Conservation (phyloP, 2,888 invertebrate species). For the Drosophila hamatofila region DNA sequence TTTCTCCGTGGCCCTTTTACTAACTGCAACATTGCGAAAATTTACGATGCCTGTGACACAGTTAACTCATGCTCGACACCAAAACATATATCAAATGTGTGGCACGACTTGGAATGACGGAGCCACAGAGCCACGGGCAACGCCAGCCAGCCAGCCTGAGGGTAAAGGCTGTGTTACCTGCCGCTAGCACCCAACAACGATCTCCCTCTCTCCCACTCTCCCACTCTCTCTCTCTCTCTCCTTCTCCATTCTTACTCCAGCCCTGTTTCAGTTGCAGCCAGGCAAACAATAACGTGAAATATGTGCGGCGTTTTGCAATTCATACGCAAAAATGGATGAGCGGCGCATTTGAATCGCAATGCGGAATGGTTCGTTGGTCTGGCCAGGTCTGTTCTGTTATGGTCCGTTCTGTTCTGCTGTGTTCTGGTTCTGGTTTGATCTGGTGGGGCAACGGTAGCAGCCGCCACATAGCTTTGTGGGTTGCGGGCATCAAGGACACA, state of each 20-base stretch:
- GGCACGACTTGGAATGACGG: slow-evolving; percentile 73
- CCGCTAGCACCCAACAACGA: slow-evolving; percentile 31
- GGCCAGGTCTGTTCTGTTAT: slow-evolving; percentile 1
- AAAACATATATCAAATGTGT: slow-evolving; percentile 79
- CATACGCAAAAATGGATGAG: slow-evolving; percentile 79
- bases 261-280: slow-evolving; percentile 43
- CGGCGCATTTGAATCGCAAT: slow-evolving; percentile 68
- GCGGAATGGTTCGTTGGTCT: slow-evolving; percentile 29
- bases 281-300: slow-evolving; percentile 78
- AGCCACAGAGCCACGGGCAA: slow-evolving; percentile 21
- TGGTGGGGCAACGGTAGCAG: slow-evolving; percentile 17
- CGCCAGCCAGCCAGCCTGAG: slow-evolving; percentile 39
- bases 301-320: slow-evolving; percentile 81
- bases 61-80: slow-evolving; percentile 81
- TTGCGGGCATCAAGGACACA: slow-evolving; percentile 56
- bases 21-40: slow-evolving; percentile 69
- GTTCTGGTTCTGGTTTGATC: not conserved
- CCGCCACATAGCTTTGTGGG: slow-evolving; percentile 33
- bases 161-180: slow-evolving; percentile 67
- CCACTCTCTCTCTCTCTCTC: not conserved
- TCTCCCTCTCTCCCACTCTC: not conserved
- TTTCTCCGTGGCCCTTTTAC: slow-evolving; percentile 2
- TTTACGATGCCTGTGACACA: slow-evolving; percentile 81
- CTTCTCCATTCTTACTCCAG: not conserved
- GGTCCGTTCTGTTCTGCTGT: not conserved